Percentiles rank a stretch among this genome's conserved stretches.
These are phyloP conservation scores for Chrysotoxum bicinctum DNA, from an alignment of 2,888 invertebrate species.

Conservation along the genomic window DNA sequence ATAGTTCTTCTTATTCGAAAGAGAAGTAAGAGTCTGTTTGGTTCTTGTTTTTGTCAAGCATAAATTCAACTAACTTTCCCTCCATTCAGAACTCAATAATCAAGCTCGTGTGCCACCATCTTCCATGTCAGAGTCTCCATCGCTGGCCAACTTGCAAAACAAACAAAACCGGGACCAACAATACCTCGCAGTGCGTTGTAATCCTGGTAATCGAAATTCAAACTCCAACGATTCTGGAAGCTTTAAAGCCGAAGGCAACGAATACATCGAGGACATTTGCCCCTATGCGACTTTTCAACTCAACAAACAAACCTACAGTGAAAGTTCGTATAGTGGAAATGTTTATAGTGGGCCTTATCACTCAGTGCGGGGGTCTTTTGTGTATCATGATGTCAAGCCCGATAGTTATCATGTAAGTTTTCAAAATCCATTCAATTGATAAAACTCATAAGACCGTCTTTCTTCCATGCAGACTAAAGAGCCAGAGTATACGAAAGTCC, in stretches of 20 bases:
- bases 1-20: constrained; percentile 87
- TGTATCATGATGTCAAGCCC: constrained; percentile 93
- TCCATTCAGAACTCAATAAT: constrained; percentile 80
- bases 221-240: constrained; percentile 83
- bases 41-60: background rate
- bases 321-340: constrained; percentile 94
- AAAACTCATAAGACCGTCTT: constrained; percentile 1
- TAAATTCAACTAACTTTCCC: background rate
- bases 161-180: constrained; percentile 91
- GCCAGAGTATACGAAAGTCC: constrained; percentile 91
- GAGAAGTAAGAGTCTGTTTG: constrained; percentile 84
- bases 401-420: constrained; percentile 80
- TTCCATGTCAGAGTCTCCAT: constrained; percentile 88
- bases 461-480: constrained; percentile 84
- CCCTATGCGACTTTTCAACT: constrained; percentile 96
- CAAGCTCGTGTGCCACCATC: constrained; percentile 81
- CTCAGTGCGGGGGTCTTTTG: constrained; percentile 92
- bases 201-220: constrained; percentile 82
- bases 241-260: constrained; percentile 83
- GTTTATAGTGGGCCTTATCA: constrained; percentile 94
- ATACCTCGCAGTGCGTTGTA: constrained; percentile 87
- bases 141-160: constrained; percentile 90
- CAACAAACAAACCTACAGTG: constrained; percentile 92
- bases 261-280: constrained; percentile 96
- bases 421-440: background rate